Evolutionary conservation across 2,113 vertebrate genomes (phyloP).

Genomic region (Oreotragus oreotragus): DNA sequence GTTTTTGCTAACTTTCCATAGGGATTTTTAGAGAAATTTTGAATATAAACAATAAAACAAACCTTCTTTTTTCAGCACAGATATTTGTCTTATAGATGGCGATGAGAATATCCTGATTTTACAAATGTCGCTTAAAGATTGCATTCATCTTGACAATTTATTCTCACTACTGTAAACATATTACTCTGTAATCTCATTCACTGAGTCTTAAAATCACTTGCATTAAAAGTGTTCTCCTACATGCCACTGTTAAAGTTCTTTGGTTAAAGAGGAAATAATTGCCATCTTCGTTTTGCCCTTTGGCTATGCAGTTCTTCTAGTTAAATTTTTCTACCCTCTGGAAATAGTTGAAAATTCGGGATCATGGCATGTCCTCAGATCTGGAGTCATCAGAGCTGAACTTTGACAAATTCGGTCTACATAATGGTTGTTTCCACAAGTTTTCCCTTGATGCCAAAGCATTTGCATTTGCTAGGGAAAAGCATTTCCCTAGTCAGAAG

Average conservation of each 20-base stretch:
- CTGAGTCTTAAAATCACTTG: neutral
- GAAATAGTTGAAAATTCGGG: neutral
- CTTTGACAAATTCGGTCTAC: neutral
- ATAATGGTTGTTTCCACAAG: neutral
- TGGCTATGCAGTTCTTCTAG: neutral
- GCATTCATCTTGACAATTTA: constrained; percentile 63
- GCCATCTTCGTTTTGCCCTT: constrained; percentile 42
- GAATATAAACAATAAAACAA: constrained; percentile 56
- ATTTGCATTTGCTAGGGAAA: no score
- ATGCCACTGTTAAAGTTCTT: constrained; percentile 49
- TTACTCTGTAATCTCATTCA: neutral
- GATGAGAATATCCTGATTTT: constrained; percentile 38
- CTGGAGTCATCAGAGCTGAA: neutral
- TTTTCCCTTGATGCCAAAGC: neutral
- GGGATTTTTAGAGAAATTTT: constrained; percentile 67
- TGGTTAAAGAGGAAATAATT: constrained; percentile 50
- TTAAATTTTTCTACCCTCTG: constrained; percentile 21
- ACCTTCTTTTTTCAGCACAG: constrained; percentile 54
- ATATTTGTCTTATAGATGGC: neutral
- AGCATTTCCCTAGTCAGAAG: neutral
- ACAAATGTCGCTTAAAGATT: constrained; percentile 65
- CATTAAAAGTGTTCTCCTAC: constrained; percentile 63
- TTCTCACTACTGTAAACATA: constrained; percentile 37
- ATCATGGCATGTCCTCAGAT: neutral
- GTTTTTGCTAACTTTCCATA: constrained; percentile 61